Evolutionary conservation across 2,113 vertebrate genomes (phyloP).

Genomic region (Spilogale gracilis): DNA sequence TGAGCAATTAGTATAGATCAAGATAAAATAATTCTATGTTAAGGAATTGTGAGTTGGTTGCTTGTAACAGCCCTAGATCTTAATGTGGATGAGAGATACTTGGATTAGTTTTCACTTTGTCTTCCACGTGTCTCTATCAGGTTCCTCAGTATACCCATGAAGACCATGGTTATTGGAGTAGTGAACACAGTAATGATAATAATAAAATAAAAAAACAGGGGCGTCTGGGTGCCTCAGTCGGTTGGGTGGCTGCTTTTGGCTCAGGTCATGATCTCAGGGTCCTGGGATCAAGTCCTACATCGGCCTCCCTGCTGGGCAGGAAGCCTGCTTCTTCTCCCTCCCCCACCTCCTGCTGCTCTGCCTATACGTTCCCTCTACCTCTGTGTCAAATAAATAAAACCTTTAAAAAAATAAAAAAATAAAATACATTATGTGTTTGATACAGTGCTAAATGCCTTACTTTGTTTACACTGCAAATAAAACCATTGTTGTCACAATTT

Average conservation of each 20-base stretch:
- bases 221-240: too few relatives aligned
- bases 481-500: not conserved
- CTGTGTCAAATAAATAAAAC: too few relatives aligned
- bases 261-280: too few relatives aligned
- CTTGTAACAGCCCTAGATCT: not conserved
- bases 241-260: too few relatives aligned
- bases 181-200: not conserved
- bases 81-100: not conserved
- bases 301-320: too few relatives aligned
- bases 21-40: not conserved
- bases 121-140: not conserved
- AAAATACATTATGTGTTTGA: not conserved
- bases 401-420: too few relatives aligned
- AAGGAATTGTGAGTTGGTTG: not conserved
- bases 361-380: too few relatives aligned
- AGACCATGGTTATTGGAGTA: not conserved
- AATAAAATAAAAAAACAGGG: not conserved
- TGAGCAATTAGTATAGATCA: not conserved
- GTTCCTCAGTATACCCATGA: not conserved
- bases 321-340: too few relatives aligned
- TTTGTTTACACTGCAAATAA: not conserved
- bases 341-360: too few relatives aligned
- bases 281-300: too few relatives aligned
- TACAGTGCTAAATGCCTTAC: not conserved
- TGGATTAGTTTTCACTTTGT: not conserved